Base-by-base conservation (phyloP, 2,113 vertebrate genomes). In the Perccottus glenii region DNA sequence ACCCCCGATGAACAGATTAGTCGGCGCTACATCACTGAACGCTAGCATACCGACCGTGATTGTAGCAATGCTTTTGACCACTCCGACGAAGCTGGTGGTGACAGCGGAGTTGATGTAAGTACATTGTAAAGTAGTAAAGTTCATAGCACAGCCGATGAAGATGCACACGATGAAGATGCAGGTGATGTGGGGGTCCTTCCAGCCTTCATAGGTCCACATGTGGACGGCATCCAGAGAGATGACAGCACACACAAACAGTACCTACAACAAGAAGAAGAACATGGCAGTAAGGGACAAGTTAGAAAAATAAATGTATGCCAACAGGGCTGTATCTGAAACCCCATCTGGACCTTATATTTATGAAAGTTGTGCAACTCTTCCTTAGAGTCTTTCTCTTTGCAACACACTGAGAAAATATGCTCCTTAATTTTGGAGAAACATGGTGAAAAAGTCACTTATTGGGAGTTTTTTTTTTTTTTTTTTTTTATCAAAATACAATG, bases 81-180 rank as follows among this genome's bases (percentile, higher is more conserved):
- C 98, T 7, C 98, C 97, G 2, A 99, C 97, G 0, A 99, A 99
- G 90, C 98, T 99, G 86, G 98, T 99, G 90, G 98, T 99, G 88
- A 99, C 96, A 0, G 98, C 98, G 0, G 98, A 99, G 93, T 99
- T 99, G 89, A 99, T 95, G 87, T 98, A 99, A 67, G 98, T 99
- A 83, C 98, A 99, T 82, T 99, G 96, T 43, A 98, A 90, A 4
- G 97, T 99, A 82, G 98, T 99, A 90, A 99, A 99, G 91, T 98
- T 98, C 96, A 99, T 99, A 86, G 96, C 96, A n/a, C 97, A 97
- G 88, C 97, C 98, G 60, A 99, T 95, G 71, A 97, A 56, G 68
- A 97, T 70, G 49, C 96, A 97, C 75, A 91, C 75, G 12, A 91
- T 47, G 86, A 99, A 98, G 88, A 94, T 95, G 87, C 89, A 89